Percentiles rank a stretch among this genome's conserved stretches.
phyloP scores from a whole-genome alignment of 1,140 invertebrate genomes.

The Charaxes varanes region DNA sequence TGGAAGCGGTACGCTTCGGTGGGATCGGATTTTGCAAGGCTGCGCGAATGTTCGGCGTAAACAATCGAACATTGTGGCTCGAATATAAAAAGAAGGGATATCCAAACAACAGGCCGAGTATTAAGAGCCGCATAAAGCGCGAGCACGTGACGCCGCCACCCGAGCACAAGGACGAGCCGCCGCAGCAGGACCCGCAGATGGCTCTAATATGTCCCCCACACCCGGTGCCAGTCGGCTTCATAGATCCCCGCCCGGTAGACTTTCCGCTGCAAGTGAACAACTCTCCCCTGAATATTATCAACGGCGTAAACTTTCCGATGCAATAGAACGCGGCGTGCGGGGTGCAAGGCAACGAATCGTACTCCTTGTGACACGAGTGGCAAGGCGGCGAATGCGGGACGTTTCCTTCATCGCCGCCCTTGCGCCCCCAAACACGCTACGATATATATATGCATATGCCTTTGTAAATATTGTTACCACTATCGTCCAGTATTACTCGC shows the following conservation, averaged over 20 bases:
- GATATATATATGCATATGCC: conserved; percentile 45
- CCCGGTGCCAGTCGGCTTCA: conserved; percentile 73
- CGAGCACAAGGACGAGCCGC: conserved; percentile 56
- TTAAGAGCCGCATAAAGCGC: conserved; percentile 81
- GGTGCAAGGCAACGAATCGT: conserved; percentile 31
- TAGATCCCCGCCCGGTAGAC: conserved; percentile 77
- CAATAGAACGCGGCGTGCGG: conserved; percentile 74
- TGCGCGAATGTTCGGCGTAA: conserved; percentile 86
- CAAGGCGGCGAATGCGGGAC: conserved; percentile 23
- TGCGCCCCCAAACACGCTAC: conserved; percentile 27
- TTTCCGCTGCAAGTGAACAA: conserved; percentile 72
- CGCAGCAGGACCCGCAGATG: conserved; percentile 56
- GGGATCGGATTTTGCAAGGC: conserved; percentile 90
- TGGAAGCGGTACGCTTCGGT: conserved; percentile 87
- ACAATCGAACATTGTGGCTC: conserved; percentile 88
- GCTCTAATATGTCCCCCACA: conserved; percentile 58
- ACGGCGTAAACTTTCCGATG: conserved; percentile 82
- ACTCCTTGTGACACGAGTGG: conserved; percentile 55
- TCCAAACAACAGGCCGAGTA: conserved; percentile 82
- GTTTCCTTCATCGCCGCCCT: conserved; percentile 7
- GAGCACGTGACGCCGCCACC: conserved; percentile 76
- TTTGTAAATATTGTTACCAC: conserved; percentile 41
- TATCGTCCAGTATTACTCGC: conserved; percentile 31
- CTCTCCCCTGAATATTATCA: conserved; percentile 79
- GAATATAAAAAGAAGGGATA: conserved; percentile 89